A percentile compares a stretch with the other conserved stretches of the same genome.
phyloP scores from a whole-genome alignment of 2,113 vertebrate genomes.

The Pelvicachromis taeniatus region DNA sequence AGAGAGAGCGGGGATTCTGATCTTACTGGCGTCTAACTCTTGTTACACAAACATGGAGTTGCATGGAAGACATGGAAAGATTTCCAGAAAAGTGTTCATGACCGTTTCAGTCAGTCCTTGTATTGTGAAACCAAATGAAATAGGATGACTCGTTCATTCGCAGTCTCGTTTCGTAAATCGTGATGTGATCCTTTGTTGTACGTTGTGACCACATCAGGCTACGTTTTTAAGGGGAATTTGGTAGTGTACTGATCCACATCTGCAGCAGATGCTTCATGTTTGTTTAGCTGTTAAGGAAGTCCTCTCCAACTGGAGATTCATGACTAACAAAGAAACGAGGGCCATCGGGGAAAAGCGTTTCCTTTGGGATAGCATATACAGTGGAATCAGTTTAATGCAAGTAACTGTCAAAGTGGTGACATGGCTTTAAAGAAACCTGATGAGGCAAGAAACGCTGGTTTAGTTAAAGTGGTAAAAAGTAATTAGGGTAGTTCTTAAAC shows the following conservation, averaged over 20 bases:
- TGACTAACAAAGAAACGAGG: not conserved
- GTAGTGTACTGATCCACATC: slow-evolving; percentile 30
- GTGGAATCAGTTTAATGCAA: not conserved
- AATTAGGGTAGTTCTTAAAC: not conserved
- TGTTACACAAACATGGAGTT: not conserved
- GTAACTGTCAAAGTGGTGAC: not conserved
- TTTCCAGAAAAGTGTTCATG: not conserved
- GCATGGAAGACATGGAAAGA: not conserved
- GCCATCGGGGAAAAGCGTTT: not conserved
- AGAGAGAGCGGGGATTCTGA: not conserved
- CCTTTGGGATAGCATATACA: not conserved
- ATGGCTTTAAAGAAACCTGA: not conserved
- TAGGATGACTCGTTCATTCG: not conserved
- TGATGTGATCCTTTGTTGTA: slow-evolving; percentile 18
- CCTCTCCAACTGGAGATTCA: not conserved
- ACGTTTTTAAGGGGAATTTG: not conserved
- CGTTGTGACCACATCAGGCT: not conserved
- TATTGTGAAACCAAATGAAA: not conserved
- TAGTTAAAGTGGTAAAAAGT: not conserved
- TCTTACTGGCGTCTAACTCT: not conserved
- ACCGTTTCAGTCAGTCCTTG: not conserved
- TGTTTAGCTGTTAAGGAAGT: slow-evolving; percentile 26
- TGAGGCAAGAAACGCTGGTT: not conserved
- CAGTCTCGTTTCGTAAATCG: not conserved
- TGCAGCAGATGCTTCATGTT: slow-evolving; percentile 29